Conservation (phyloP, 1,140 invertebrate species). For the Ephestia elutella region DNA sequence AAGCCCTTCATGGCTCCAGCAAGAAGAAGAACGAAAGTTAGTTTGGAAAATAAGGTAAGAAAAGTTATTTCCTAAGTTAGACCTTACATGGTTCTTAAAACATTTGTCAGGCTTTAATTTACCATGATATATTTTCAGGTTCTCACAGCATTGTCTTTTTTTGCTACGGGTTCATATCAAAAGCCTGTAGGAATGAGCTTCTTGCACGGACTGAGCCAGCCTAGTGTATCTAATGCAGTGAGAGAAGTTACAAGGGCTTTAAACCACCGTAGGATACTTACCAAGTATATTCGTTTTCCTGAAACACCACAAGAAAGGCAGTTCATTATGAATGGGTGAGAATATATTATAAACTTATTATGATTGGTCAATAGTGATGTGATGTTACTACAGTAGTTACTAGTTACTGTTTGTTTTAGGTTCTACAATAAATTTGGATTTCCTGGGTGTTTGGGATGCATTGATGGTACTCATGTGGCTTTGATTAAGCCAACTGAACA, state of each 20-base stretch:
- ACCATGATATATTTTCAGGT: no score
- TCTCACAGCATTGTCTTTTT: no score
- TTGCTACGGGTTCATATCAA: no score
- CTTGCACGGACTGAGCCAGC: not conserved
- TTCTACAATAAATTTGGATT: slow-evolving; percentile 12
- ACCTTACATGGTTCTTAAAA: not conserved
- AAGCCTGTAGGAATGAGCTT: no score
- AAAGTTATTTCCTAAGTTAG: not conserved
- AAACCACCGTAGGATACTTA: not conserved
- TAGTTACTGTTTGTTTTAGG: slow-evolving; percentile 14
- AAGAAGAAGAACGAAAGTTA: no score
- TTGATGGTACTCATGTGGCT: slow-evolving; percentile 19
- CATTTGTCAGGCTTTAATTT: not conserved
- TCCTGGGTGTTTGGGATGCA: slow-evolving; percentile 13
- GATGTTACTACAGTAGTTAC: no score
- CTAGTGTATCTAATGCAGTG: not conserved
- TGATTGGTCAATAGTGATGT: no score
- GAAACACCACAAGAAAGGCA: not conserved
- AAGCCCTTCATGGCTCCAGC: no score
- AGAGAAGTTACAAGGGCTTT: not conserved
- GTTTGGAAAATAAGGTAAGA: not conserved
- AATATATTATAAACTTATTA: not conserved
- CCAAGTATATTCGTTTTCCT: not conserved
- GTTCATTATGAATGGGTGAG: not conserved
- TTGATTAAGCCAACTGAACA: slow-evolving; percentile 10